Conservation (phyloP, 2,113 vertebrate genomes). For the Paralichthys olivaceus region DNA sequence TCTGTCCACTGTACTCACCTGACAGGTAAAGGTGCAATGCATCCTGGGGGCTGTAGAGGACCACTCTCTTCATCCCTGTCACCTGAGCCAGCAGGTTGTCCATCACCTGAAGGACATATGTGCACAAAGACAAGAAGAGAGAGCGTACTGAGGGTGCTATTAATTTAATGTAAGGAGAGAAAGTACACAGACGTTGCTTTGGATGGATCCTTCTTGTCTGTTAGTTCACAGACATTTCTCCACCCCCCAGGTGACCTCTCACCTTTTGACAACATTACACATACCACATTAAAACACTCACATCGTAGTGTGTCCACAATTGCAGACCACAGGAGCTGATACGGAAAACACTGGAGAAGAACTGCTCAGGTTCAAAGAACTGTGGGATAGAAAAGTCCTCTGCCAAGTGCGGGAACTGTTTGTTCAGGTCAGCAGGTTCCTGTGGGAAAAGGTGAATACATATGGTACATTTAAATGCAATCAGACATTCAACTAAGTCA, state of each 20-base stretch:
- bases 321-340: constrained; percentile 95
- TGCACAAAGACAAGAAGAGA: neutral
- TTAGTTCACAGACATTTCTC: too few species aligned
- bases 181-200: too few species aligned
- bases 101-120: constrained; percentile 87
- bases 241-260: neutral
- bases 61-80: constrained; percentile 89
- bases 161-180: neutral
- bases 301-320: constrained; percentile 98
- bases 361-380: constrained; percentile 90
- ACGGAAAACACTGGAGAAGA: constrained; percentile 97
- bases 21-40: constrained; percentile 92
- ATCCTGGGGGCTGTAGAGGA: constrained; percentile 92
- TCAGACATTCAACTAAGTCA: neutral
- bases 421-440: constrained; percentile 93
- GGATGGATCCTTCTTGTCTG: too few species aligned
- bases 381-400: constrained; percentile 88
- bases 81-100: constrained; percentile 98
- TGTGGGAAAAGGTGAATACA: constrained; percentile 46
- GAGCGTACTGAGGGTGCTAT: neutral
- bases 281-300: constrained; percentile 71
- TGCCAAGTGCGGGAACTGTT: constrained; percentile 92
- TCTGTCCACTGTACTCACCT: constrained; percentile 76
- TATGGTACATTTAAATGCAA: neutral
- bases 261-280: neutral